Conservation (phyloP, 2,888 invertebrate species). For the Phrixothrix hirtus region DNA sequence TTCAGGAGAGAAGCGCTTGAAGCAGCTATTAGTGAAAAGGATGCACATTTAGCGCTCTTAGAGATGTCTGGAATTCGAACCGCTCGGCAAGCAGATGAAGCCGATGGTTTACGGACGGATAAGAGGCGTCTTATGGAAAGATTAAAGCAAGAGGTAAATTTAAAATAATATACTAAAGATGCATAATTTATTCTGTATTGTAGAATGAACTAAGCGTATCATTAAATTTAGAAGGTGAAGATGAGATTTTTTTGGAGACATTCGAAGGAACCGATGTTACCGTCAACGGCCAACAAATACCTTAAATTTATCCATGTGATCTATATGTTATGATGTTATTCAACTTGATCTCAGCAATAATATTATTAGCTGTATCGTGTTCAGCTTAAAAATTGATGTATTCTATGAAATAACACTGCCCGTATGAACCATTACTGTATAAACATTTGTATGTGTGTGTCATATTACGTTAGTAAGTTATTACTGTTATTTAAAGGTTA, state of each 20-base stretch:
- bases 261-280: slow-evolving; percentile 37
- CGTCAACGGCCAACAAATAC: slow-evolving; percentile 20
- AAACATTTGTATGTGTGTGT: slow-evolving; percentile 26
- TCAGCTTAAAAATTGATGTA: slow-evolving; percentile 8
- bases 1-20: slow-evolving; percentile 81
- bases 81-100: slow-evolving; percentile 66
- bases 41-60: slow-evolving; percentile 81
- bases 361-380: slow-evolving; percentile 8
- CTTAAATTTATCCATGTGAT: slow-evolving; percentile 15
- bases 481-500: slow-evolving; percentile 46
- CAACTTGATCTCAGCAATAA: slow-evolving; percentile 36
- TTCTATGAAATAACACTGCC: slow-evolving; percentile 26
- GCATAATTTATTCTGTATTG: neutral
- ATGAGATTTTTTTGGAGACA: slow-evolving; percentile 34
- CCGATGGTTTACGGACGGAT: slow-evolving; percentile 70
- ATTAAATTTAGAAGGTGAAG: slow-evolving; percentile 44
- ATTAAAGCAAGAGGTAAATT: slow-evolving; percentile 69
- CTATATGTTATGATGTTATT: slow-evolving; percentile 18
- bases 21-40: slow-evolving; percentile 84
- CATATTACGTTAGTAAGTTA: slow-evolving; percentile 30
- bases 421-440: slow-evolving; percentile 16
- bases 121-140: slow-evolving; percentile 71
- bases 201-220: slow-evolving; percentile 54
- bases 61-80: slow-evolving; percentile 74
- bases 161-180: no score